Conservation (phyloP, 2,113 vertebrate species). For the Lynx canadensis region DNA sequence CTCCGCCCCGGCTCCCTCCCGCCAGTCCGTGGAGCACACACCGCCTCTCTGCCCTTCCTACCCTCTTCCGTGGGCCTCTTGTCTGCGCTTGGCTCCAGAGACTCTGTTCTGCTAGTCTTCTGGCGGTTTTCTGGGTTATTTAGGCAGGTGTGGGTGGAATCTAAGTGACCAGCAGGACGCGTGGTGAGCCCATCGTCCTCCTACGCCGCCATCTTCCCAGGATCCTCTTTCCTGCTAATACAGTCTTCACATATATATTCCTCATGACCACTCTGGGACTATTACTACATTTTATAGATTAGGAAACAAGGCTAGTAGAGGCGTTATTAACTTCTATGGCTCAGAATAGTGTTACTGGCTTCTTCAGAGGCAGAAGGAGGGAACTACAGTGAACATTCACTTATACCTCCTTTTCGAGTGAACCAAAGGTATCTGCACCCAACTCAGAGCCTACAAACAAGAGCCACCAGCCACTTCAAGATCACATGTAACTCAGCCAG, state of each 20-base stretch:
- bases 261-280: neutral
- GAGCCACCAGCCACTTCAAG: neutral
- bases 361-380: neutral
- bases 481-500: neutral
- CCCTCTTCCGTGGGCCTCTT: no score
- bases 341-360: neutral
- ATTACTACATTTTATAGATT: neutral
- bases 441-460: neutral
- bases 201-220: no score
- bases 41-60: no score
- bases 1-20: no score
- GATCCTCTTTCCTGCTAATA: neutral
- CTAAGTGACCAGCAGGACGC: no score
- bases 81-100: no score
- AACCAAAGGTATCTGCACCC: neutral
- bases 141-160: no score
- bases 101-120: no score
- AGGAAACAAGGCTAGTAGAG: neutral
- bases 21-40: no score
- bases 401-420: neutral
- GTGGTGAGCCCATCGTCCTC: no score
- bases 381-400: neutral
- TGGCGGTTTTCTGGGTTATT: no score
- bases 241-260: neutral
- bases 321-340: neutral